Base-by-base conservation (phyloP, 64 coral and sea anemone genomes). In the Montipora sp. region DNA sequence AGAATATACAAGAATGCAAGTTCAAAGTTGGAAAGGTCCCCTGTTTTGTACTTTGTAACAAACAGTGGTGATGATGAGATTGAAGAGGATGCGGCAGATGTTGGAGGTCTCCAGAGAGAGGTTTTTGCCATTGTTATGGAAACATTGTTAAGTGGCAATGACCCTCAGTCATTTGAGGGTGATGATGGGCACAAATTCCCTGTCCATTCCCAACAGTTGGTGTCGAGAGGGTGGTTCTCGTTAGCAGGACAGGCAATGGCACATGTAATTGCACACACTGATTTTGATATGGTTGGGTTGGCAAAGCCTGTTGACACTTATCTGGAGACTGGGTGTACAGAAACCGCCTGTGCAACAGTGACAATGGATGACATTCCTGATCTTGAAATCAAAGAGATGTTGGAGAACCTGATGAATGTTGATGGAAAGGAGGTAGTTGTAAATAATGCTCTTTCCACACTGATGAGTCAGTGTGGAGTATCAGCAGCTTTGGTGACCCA, bases 61-160 rank as follows among this genome's bases (percentile, higher is more conserved):
- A 51, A 58, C 23, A 47, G 73, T 74, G 68, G 51, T 11, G 73
- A 77, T n/a, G 69, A 77, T 75, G 73, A 71, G 50, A 75, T 75
- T 74, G 87, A 77, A 57, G 87, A 89, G 72, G 87, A 89, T 21
- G 87, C 87, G 53, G 69, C 87, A 76, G 87, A 89, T 77, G 73
- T 60, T n/a, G 48, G 87, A 18, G 87, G 87, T 14, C 51, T 73
- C 3, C 51, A 16, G 27, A 8, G 22, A 60, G 87, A 77, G 53
- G 55, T 77, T 77, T 61, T 89, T 60, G 14, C n/a, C 16, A 48
- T 89, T 55, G 73, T 45, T 21, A 75, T 61, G 21, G 73, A 89
- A 59, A 77, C 69, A 48, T 58, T 77, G 47, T 43, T 89, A 57
- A 19, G 44, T 13, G 20, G 44, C 27, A 59, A 7, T 24, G 21